A percentile compares a stretch with the other conserved stretches of the same genome.
These are phyloP conservation scores for Phasianus colchicus DNA, from an alignment of 2,113 vertebrate genomes.

Conservation along the genomic window DNA sequence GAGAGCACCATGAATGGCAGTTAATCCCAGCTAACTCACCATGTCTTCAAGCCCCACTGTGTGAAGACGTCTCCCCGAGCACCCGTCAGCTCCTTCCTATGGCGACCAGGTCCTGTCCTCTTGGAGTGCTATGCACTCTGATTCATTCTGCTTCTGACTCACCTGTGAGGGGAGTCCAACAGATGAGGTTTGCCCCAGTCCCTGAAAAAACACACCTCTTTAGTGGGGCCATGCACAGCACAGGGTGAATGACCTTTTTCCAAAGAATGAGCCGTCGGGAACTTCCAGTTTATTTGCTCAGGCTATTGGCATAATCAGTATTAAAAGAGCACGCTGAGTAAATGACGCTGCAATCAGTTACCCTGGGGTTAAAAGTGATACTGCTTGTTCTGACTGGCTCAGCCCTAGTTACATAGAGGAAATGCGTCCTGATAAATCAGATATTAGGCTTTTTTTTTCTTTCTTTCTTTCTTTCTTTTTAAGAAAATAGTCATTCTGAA, in stretches of 20 bases:
- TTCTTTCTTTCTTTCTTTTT: neutral
- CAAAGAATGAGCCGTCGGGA: neutral
- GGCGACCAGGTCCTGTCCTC: neutral
- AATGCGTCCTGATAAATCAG: neutral
- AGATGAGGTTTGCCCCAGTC: constrained; percentile 32
- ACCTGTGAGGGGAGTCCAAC: neutral
- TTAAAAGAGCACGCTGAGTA: neutral
- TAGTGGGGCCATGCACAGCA: neutral
- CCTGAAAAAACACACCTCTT: constrained; percentile 50
- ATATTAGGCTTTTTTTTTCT: accelerated
- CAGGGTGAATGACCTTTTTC: constrained; percentile 71
- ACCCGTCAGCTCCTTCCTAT: neutral
- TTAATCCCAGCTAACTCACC: constrained; percentile 47
- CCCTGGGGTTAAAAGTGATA: neutral
- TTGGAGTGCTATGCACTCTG: neutral
- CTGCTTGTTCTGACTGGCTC: neutral
- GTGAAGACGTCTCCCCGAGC: neutral
- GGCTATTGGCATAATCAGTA: constrained; percentile 28
- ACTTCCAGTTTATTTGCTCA: constrained; percentile 43
- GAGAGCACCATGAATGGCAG: neutral
- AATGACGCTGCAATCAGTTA: constrained; percentile 26
- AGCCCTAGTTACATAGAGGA: neutral
- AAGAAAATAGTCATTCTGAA: neutral
- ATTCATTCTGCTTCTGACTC: constrained; percentile 48
- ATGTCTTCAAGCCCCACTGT: neutral